Evolutionary conservation across 2,888 invertebrate species (phyloP).

Genomic region (Charanyca ferruginea): DNA sequence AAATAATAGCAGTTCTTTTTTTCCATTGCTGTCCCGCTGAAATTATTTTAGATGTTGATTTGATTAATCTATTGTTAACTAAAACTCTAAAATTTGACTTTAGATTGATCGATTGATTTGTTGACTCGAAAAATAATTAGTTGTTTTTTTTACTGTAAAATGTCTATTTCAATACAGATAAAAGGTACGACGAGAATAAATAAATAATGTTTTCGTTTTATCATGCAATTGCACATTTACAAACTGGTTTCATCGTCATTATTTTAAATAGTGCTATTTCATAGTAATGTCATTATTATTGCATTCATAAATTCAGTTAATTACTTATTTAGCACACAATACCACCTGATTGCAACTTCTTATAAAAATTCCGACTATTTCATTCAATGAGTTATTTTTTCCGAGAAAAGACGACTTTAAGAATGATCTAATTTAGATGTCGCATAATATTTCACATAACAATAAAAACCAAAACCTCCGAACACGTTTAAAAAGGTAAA

Average conservation of each 20-base stretch:
- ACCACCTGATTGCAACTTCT: conserved; percentile 5
- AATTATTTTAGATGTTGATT: not conserved
- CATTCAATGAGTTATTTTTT: not conserved
- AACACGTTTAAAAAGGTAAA: conserved; percentile 21
- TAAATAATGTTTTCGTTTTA: not conserved
- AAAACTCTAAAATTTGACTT: not conserved
- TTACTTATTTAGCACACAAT: conserved; percentile 47
- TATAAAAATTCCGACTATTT: not conserved
- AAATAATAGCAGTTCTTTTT: not conserved
- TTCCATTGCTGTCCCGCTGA: not conserved
- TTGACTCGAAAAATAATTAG: no score
- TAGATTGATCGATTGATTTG: no score
- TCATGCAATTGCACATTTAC: conserved; percentile 26
- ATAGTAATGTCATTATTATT: conserved; percentile 31
- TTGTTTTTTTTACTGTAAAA: no score
- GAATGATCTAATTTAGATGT: not conserved
- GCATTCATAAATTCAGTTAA: conserved; percentile 30
- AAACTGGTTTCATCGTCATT: conserved; percentile 14
- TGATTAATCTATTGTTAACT: not conserved
- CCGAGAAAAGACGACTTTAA: not conserved
- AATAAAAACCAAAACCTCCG: not conserved
- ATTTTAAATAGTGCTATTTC: conserved; percentile 31
- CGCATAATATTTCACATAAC: not conserved
- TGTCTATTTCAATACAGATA: no score
- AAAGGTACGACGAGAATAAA: not conserved